A percentile compares a stretch with the other conserved stretches of the same genome.
These are phyloP conservation scores for Lepisosteus osseus DNA, from an alignment of 2,113 vertebrate genomes.

Conservation along the genomic window DNA sequence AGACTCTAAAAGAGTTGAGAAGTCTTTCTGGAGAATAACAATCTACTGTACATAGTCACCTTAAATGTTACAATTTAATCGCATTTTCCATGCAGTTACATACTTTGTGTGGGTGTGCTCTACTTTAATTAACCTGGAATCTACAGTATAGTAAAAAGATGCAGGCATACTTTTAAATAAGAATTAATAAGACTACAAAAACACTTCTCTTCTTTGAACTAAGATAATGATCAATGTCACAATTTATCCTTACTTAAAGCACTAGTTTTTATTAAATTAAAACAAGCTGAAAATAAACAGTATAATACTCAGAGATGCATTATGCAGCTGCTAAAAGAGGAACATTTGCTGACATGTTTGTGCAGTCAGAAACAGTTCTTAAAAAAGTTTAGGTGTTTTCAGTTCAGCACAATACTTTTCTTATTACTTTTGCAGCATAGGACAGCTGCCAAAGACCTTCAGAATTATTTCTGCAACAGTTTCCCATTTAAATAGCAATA, in stretches of 20 bases:
- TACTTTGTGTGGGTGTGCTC: too few species aligned
- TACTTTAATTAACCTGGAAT: too few species aligned
- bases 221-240: not conserved
- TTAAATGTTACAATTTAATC: too few species aligned
- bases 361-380: not conserved
- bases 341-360: not conserved
- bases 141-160: too few species aligned
- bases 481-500: too few species aligned
- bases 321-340: not conserved
- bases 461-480: not conserved
- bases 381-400: constrained; percentile 6
- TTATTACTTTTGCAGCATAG: not conserved
- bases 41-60: too few species aligned
- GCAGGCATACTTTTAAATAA: too few species aligned
- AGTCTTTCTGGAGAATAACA: too few species aligned
- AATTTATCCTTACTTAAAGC: not conserved
- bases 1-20: too few species aligned
- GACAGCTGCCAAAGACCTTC: not conserved
- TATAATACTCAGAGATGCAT: not conserved
- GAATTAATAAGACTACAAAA: too few species aligned
- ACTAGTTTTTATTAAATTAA: not conserved
- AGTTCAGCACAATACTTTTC: not conserved
- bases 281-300: not conserved
- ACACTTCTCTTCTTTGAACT: not conserved
- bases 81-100: too few species aligned